A percentile compares a stretch with the other conserved stretches of the same genome.
phyloP scores from a whole-genome alignment of 2,797 vertebrate genomes.

The Chaenodraco wilsoni region DNA sequence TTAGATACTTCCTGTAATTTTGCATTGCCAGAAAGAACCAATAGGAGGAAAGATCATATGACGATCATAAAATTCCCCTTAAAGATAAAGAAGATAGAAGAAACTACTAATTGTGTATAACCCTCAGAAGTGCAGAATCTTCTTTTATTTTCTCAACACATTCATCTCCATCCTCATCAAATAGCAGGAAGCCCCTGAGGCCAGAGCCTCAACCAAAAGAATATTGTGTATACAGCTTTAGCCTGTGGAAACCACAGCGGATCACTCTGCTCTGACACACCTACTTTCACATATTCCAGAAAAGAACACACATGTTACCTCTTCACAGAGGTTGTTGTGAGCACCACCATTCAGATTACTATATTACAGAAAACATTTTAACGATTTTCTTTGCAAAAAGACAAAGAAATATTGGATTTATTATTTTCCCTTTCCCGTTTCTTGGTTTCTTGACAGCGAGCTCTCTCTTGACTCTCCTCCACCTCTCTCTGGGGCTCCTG shows the following conservation, averaged over 20 bases:
- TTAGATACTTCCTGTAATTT: not conserved
- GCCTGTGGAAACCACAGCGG: constrained; percentile 47
- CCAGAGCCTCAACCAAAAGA: constrained; percentile 63
- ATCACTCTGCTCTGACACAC: constrained; percentile 35
- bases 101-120: constrained; percentile 6
- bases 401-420: not conserved
- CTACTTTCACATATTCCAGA: constrained; percentile 34
- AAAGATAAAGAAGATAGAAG: constrained; percentile 1
- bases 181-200: constrained; percentile 67
- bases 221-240: constrained; percentile 46
- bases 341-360: not conserved
- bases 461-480: constrained; percentile 51
- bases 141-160: constrained; percentile 29
- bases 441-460: constrained; percentile 27
- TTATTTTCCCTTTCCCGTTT: not conserved
- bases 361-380: no score
- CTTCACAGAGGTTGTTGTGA: not conserved
- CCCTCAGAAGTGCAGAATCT: constrained; percentile 25
- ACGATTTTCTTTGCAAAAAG: not conserved
- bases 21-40: not conserved
- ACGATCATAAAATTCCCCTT: not conserved
- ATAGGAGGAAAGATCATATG: not conserved
- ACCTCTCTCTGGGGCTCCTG: constrained; percentile 75
- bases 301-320: not conserved
- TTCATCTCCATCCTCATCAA: constrained; percentile 53